Evolutionary conservation across 2,797 vertebrate species (phyloP).

Genomic region (Hemitrygon akajei): DNA sequence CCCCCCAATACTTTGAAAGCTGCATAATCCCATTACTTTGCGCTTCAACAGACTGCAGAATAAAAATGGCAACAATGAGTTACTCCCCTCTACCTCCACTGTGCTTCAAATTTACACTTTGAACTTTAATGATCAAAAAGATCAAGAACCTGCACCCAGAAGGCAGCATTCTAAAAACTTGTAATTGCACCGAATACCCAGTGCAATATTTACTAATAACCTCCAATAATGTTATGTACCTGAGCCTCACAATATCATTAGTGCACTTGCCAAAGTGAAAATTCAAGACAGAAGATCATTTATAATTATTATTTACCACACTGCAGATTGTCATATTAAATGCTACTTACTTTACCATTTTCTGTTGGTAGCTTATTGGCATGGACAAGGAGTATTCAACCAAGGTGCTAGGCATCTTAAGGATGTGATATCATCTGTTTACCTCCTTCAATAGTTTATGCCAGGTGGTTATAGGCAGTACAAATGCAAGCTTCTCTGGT

Average conservation of each 20-base stretch:
- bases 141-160: not conserved
- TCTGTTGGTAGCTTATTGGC: not conserved
- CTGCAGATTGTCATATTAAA: not conserved
- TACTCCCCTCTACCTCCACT: not conserved
- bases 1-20: not conserved
- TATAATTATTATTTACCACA: not conserved
- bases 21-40: not conserved
- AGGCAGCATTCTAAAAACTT: not conserved
- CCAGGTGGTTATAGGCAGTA: not conserved
- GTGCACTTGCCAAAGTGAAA: not conserved
- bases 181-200: not conserved
- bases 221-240: not conserved
- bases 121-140: not conserved
- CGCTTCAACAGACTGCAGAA: not conserved
- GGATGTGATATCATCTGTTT: too few species aligned
- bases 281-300: not conserved
- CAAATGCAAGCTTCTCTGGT: too few species aligned
- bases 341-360: not conserved
- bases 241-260: not conserved
- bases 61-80: not conserved
- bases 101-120: not conserved
- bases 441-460: not conserved
- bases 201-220: not conserved
- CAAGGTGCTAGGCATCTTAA: not conserved
- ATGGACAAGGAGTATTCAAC: not conserved